Evolutionary conservation across 2,888 invertebrate genomes (phyloP), one percentile per base, ranked within the genome.

Genomic region (Limulus polyphemus): DNA sequence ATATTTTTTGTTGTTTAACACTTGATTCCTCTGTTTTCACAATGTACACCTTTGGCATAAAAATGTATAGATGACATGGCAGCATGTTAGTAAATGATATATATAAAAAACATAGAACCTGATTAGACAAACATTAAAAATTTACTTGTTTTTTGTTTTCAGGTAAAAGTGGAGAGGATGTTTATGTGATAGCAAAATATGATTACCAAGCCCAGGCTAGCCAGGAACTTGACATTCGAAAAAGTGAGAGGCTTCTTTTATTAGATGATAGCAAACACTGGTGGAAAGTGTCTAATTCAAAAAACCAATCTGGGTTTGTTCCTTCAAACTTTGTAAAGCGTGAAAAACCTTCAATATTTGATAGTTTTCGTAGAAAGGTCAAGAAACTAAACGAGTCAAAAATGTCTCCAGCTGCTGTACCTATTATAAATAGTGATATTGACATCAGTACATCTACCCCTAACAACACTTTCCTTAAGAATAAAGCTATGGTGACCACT

Each of bases 251-350:
- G 63, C 92, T 99, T 74, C 81, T 93, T 63, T 82, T 99, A 66
- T 81, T 99, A 67, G 99, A 99, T 76, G 98, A 99, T 79, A 90
- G 92, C 13, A 95, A 95, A 77, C 97, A 98, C 77, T 99, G 99
- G 99, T 94, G 93, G 93, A 83, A 93, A 72, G 98, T 99, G 69
- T 93, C 95, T 77, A 98, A 98, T 78, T 86, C 87, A 65, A 83
- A 90, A 73, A 91, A 88, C 73, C 91, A 93, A 79, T 88, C 93
- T 10, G 99, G 99, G 65, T 99, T 95, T 78, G 98, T 99, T 70
- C 99, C 99, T 67, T 97, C 97, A 79, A 99, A 99, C 79, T 99
- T 97, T 79, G 97, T 99, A 71, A 95, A 98, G 79, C 90, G 92
- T 77, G 94, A 95, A 78, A 95, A 95, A 75, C 92, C 94, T 64